Percentiles rank a stretch among this genome's conserved stretches.
phyloP scores from a whole-genome alignment of 2,797 vertebrate species.

The Pseudochirops cupreus region DNA sequence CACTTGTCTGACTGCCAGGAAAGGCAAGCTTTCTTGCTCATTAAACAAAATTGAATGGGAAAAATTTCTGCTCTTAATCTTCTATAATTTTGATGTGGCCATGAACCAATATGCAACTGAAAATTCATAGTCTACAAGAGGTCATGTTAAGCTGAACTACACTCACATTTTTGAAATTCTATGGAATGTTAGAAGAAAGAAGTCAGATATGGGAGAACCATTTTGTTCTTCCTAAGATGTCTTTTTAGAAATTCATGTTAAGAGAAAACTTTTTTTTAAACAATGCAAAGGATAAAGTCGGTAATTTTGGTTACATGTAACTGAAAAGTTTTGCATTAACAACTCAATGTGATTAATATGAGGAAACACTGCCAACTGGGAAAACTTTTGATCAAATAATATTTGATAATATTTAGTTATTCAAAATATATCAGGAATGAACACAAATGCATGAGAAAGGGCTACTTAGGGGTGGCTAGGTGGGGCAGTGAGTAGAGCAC shows the following conservation, averaged over 20 bases:
- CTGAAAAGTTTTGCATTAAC: not conserved
- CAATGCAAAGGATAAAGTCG: not conserved
- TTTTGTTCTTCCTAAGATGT: slow-evolving; percentile 77
- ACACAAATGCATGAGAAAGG: not conserved
- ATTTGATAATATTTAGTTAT: not conserved
- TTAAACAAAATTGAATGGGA: slow-evolving; percentile 78
- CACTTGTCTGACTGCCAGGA: slow-evolving; percentile 80
- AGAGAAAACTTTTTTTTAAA: slow-evolving; percentile 63
- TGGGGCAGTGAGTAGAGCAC: no score
- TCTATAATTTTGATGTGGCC: slow-evolving; percentile 83
- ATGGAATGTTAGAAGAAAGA: slow-evolving; percentile 83
- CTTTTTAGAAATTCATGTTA: slow-evolving; percentile 83
- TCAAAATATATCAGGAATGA: not conserved
- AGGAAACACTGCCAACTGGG: not conserved
- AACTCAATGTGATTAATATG: not conserved
- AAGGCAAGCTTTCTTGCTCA: slow-evolving; percentile 75
- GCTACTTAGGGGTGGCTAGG: not conserved
- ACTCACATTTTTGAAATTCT: slow-evolving; percentile 84
- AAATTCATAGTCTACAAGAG: slow-evolving; percentile 88
- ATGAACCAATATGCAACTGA: slow-evolving; percentile 84
- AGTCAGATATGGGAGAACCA: slow-evolving; percentile 84
- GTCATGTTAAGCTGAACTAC: slow-evolving; percentile 85
- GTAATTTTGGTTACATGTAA: not conserved
- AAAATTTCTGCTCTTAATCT: slow-evolving; percentile 82
- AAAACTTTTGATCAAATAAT: not conserved